Conservation (phyloP, 2,113 vertebrate genomes). For the Anarhynchus alexandrinus region DNA sequence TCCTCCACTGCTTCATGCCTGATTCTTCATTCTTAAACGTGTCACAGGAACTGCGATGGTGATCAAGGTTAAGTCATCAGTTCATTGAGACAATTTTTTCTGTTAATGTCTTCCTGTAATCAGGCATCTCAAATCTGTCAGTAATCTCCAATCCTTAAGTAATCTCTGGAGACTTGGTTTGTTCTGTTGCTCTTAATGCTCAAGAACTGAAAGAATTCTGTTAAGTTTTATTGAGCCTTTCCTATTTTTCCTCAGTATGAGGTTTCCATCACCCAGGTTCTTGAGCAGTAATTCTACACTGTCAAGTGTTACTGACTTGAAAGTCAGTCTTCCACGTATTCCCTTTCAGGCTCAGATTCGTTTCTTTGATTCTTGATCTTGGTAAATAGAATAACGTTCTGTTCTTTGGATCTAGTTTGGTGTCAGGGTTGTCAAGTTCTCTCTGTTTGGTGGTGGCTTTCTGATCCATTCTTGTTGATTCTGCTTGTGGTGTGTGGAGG, state of each 20-base stretch:
- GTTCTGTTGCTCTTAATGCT: not conserved
- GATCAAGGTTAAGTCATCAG: not conserved
- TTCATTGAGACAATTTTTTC: not conserved
- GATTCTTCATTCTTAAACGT: not conserved
- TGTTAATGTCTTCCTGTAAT: not conserved
- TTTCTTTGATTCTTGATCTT: not conserved
- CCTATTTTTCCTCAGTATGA: not conserved
- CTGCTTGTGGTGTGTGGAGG: not conserved
- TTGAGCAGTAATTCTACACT: not conserved
- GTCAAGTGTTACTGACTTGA: not conserved
- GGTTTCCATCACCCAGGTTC: not conserved
- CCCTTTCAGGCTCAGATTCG: not conserved
- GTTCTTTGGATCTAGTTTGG: not conserved
- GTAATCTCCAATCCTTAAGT: not conserved
- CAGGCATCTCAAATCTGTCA: not conserved
- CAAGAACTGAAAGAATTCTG: not conserved
- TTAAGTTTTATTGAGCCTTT: not conserved
- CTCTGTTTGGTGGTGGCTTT: not conserved
- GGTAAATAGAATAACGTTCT: not conserved
- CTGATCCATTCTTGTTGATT: not conserved
- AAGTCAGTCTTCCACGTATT: not conserved
- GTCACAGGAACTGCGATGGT: not conserved
- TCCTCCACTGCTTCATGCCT: not conserved
- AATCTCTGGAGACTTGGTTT: not conserved
- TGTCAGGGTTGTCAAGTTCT: not conserved